Evolutionary conservation across 2,797 vertebrate species (phyloP), one percentile per base, ranked within the genome.

Genomic region (Echiichthys vipera): DNA sequence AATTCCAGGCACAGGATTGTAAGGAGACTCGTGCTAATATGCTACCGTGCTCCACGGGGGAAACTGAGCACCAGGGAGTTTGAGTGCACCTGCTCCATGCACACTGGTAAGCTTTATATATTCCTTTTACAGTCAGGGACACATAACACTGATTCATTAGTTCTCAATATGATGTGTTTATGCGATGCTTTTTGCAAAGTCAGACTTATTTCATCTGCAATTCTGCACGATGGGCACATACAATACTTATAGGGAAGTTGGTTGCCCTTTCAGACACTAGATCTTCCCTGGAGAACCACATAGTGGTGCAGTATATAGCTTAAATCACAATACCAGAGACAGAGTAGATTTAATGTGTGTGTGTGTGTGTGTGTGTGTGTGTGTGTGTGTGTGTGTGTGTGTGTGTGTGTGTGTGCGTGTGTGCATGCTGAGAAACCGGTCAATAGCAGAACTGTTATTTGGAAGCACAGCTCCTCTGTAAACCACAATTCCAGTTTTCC

Each of bases 21-120:
- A 29, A 58, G 74, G 78, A 83, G 70, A 79, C 64, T 81, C 57
- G 78, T 71, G 83, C 74, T 90, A 80, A 84, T 85, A 93, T 93
- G 94, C 81, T 87, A 53, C 83, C 53, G 72, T 34, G 83, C 65
- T 90, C 85, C 59, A 62, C 81, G 69, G 87, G 76, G 69, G 74
- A 86, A 65, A 61, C 83, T 80, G 65, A 87, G 70, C 84, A 68
- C 78, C 68, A 34, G 86, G 82, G 84, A 91, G 84, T 84, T 74
- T 91, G 87, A 37, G 75, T 78, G 83, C 88, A 92, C 89, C 91
- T 93, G 90, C 91, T 93, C 82, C 83, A 81, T 83, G 75, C 54
- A 80, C 76, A 65, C 72, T 47, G 93, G 94, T 95, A 86, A 94
- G 92, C 46, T 71, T 51, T 5, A 51, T 86, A 78, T 53, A 17